Evolutionary conservation across 2,888 invertebrate species (phyloP), one percentile per base, ranked within the genome.

Genomic region (Suillia variegata): DNA sequence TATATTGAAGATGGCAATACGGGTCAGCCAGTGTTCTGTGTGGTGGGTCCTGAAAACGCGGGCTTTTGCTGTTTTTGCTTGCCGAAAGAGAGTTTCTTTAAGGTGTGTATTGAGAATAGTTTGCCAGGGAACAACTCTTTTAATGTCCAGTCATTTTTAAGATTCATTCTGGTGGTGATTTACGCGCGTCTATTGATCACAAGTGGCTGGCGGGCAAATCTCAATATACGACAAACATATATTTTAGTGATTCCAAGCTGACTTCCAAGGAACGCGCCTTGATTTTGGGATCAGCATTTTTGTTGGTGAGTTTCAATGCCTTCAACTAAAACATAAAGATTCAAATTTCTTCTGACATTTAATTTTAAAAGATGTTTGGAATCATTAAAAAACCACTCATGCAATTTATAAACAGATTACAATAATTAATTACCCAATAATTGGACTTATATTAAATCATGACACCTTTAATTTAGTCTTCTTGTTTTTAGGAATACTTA

Each of bases 251-350:
- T 65, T 74, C 84, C 0, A 88, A 90, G 51, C 85, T 89, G 18
- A 89, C 92, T 71, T 87, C 89, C 1, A 89, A 87, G 69, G 86
- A 91, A 57, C 94, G 95, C 76, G 92, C 93, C 0, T 82, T 93
- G 2, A 83, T 95, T 55, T 78, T 96, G 22, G 95, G 91, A 4
- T 89, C 93, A 50, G 87, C 90, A 0, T 94, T 96, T 82, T 84
- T 96, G 59, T 83, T 96, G 87, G 95, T 94, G 85, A 84, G 81
- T n/a, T n/a, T n/a, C n/a, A n/a, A n/a, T n/a, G n/a, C n/a, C n/a
- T n/a, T n/a, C 77, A 22, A 21, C n/a, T n/a, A n/a, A n/a, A n/a
- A n/a, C n/a, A n/a, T n/a, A n/a, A n/a, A n/a, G n/a, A n/a, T n/a
- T n/a, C n/a, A n/a, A n/a, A n/a, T n/a, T n/a, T n/a, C n/a, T n/a